Percentiles rank a stretch among this genome's conserved stretches.
Evolutionary conservation across 1,140 invertebrate species (phyloP).

Genomic region (Sweltsa coloradensis): DNA sequence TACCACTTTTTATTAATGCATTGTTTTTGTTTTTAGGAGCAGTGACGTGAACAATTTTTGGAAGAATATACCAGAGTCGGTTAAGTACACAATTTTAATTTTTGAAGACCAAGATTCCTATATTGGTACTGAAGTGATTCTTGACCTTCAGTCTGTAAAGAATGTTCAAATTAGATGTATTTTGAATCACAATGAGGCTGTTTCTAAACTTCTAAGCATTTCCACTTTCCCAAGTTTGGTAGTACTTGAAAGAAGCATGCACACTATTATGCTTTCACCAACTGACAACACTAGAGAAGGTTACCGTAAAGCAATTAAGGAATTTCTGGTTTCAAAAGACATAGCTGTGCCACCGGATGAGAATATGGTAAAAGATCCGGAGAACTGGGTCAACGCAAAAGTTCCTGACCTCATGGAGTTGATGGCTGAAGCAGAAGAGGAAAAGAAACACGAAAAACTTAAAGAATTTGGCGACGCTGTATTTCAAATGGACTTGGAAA

Average conservation of each 20-base stretch:
- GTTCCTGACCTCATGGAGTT: slow-evolving; percentile 19
- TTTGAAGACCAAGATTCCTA: slow-evolving; percentile 41
- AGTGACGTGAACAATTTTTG: slow-evolving; percentile 28
- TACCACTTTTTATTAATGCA: slow-evolving; percentile 4
- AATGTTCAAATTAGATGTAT: slow-evolving; percentile 40
- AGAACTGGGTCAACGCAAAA: slow-evolving; percentile 8
- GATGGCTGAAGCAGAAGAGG: slow-evolving; percentile 20
- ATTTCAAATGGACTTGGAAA: slow-evolving; percentile 78
- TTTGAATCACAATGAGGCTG: slow-evolving; percentile 34
- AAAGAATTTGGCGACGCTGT: slow-evolving; percentile 37
- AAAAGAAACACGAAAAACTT: slow-evolving; percentile 20
- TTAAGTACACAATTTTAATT: slow-evolving; percentile 40
- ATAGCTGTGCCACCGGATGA: slow-evolving; percentile 19
- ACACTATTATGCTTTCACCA: slow-evolving; percentile 3
- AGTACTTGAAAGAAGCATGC: slow-evolving; percentile 27
- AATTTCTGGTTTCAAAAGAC: slow-evolving; percentile 34
- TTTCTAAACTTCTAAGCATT: slow-evolving; percentile 33
- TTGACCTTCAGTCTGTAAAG: slow-evolving; percentile 43
- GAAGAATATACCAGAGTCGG: slow-evolving; percentile 27
- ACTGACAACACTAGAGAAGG: slow-evolving; percentile 21
- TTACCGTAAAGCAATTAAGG: slow-evolving; percentile 27
- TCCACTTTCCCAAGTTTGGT: slow-evolving; percentile 39
- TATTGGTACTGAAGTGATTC: slow-evolving; percentile 34
- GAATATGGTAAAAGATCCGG: not conserved
- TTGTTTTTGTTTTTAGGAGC: slow-evolving; percentile 14